Evolutionary conservation across 2,888 invertebrate genomes (phyloP).

Genomic region (Meghimatium bilineatum): DNA sequence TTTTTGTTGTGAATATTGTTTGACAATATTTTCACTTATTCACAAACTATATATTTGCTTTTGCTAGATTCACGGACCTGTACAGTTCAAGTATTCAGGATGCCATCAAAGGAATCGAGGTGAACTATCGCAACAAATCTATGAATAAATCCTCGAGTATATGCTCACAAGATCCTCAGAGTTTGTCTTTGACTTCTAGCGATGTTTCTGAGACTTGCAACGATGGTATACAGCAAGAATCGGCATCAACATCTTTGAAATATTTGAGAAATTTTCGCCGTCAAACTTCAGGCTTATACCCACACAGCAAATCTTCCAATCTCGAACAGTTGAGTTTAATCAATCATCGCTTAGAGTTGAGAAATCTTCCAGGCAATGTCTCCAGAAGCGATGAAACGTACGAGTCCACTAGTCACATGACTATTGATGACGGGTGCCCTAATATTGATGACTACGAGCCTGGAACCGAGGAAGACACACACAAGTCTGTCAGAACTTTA

Average conservation of each 20-base stretch:
- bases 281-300: background rate
- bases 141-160: background rate
- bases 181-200: background rate
- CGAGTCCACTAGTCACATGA: background rate
- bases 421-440: background rate
- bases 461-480: no score
- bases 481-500: background rate
- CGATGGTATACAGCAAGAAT: no score
- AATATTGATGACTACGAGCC: no score
- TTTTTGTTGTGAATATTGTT: no score
- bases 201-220: background rate
- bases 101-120: slow-evolving; percentile 16
- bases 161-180: background rate
- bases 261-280: background rate
- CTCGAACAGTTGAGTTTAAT: background rate
- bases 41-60: no score
- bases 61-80: background rate
- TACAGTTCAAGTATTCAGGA: background rate
- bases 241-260: background rate
- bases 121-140: background rate
- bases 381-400: background rate
- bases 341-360: background rate
- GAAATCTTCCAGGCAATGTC: background rate
- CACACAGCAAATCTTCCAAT: background rate
- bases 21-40: no score